A percentile compares a stretch with the other conserved stretches of the same genome.
These are phyloP conservation scores for Scalopus aquaticus DNA, from an alignment of 2,113 vertebrate genomes.

Conservation along the genomic window DNA sequence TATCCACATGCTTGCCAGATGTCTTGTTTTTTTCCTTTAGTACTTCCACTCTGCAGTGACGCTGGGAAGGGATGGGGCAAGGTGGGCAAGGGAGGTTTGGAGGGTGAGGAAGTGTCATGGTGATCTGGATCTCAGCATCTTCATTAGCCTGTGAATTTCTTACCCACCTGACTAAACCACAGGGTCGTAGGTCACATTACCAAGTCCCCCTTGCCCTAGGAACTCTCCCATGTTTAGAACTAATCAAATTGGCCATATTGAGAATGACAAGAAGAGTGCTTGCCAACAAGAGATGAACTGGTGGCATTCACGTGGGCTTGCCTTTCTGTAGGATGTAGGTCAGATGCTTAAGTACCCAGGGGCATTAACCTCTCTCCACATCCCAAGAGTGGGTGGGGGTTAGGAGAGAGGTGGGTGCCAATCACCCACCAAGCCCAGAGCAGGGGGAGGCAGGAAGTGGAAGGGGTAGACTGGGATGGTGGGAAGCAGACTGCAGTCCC, in stretches of 20 bases:
- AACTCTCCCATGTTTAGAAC: neutral
- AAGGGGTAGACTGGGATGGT: neutral
- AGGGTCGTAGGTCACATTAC: neutral
- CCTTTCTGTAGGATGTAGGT: too few species aligned
- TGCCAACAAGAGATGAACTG: neutral
- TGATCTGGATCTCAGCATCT: too few species aligned
- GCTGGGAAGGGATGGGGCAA: neutral
- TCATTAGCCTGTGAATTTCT: neutral
- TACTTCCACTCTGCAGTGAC: neutral
- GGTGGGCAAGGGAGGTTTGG: neutral
- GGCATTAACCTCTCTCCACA: neutral
- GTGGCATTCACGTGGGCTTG: accelerated
- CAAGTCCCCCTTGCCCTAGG: too few species aligned
- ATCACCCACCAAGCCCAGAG: neutral
- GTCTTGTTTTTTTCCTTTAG: neutral
- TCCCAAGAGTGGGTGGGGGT: neutral
- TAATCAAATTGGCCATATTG: neutral
- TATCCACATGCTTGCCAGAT: neutral
- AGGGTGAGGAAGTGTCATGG: accelerated
- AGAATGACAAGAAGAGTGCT: accelerated
- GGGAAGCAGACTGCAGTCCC: accelerated
- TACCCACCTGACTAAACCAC: neutral
- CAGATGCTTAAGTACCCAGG: neutral
- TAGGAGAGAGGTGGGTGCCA: neutral
- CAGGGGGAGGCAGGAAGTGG: neutral